Evolutionary conservation across 2,888 invertebrate species (phyloP).

Genomic region (Erynnis tages): DNA sequence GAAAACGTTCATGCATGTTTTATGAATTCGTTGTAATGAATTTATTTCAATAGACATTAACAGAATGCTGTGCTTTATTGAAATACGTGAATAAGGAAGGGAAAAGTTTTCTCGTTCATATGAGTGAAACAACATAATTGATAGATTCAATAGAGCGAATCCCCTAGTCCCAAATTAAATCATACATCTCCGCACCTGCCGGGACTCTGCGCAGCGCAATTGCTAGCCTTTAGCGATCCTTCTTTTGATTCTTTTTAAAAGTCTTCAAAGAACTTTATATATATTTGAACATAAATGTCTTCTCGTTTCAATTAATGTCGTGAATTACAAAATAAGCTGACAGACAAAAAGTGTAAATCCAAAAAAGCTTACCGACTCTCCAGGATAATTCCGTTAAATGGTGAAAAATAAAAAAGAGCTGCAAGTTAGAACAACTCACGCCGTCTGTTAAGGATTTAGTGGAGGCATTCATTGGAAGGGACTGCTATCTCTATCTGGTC

Average conservation of each 20-base stretch:
- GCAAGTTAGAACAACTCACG: slow-evolving; percentile 55
- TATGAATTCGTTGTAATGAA: slow-evolving; percentile 31
- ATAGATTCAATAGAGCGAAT: slow-evolving; percentile 76
- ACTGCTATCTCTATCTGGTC: slow-evolving; percentile 72
- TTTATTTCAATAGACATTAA: background rate
- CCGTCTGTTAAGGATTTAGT: slow-evolving; percentile 74
- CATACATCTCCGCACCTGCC: slow-evolving; percentile 78
- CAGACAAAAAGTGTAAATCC: background rate
- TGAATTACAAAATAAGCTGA: background rate
- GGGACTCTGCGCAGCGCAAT: slow-evolving; percentile 54
- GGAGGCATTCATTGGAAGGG: slow-evolving; percentile 63
- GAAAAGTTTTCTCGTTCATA: slow-evolving; percentile 45
- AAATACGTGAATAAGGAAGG: slow-evolving; percentile 37
- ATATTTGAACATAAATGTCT: no score
- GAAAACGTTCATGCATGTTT: slow-evolving; percentile 37
- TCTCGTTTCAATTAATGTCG: no score
- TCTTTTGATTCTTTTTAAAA: slow-evolving; percentile 23
- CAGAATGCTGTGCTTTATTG: slow-evolving; percentile 21
- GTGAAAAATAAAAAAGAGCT: slow-evolving; percentile 41
- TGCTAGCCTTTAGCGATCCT: slow-evolving; percentile 39
- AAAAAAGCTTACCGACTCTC: background rate
- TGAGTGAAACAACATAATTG: slow-evolving; percentile 70
- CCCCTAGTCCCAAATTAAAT: slow-evolving; percentile 81
- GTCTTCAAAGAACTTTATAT: background rate
- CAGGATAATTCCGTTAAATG: slow-evolving; percentile 7